Conservation (phyloP, 23 tunicate species). For the Ascidia mentula region DNA sequence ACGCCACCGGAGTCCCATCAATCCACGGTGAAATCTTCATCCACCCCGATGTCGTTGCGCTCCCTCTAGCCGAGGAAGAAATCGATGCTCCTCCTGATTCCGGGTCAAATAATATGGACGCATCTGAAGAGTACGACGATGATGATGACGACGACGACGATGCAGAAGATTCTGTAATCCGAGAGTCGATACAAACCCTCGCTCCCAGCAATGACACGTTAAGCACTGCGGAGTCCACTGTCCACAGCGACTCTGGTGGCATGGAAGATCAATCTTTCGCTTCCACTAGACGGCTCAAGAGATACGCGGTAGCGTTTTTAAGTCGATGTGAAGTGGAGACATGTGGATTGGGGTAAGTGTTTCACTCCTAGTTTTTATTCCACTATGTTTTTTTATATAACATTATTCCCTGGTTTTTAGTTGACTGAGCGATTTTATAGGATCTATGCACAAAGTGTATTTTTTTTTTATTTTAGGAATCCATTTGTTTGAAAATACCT, state of each 20-base stretch:
- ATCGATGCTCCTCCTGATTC: background rate
- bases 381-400: no score
- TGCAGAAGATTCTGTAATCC: background rate
- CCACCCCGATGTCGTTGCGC: background rate
- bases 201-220: background rate
- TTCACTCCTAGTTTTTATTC: no score
- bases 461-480: no score
- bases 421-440: no score
- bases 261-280: background rate
- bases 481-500: no score
- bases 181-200: background rate
- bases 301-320: background rate
- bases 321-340: background rate
- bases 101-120: background rate
- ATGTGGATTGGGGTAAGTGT: background rate
- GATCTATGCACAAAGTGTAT: no score
- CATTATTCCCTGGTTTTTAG: no score
- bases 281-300: conserved; percentile 1
- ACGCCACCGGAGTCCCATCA: background rate
- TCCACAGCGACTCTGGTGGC: background rate
- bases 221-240: background rate
- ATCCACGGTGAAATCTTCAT: background rate
- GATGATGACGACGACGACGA: conserved; percentile 5
- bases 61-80: background rate
- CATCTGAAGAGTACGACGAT: background rate